These are phyloP conservation scores for Thyatira batis DNA, from an alignment of 2,888 invertebrate genomes.

Conservation along the genomic window DNA sequence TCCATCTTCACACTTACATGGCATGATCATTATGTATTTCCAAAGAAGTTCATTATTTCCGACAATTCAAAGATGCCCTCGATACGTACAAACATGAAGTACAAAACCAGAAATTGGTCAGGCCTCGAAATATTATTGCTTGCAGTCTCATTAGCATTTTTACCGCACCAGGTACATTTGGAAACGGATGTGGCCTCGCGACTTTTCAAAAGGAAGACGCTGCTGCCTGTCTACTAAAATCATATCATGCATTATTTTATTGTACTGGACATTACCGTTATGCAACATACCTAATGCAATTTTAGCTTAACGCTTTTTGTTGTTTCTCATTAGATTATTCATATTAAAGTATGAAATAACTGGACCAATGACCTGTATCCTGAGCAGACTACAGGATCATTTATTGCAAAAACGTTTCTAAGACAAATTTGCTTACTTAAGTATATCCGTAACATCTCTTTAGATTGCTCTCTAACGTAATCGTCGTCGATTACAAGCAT, in stretches of 20 bases:
- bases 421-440: too few relatives aligned
- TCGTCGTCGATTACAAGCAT: too few relatives aligned
- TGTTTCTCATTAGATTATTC: too few relatives aligned
- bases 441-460: too few relatives aligned
- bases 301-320: too few relatives aligned
- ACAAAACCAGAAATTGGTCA: constrained; percentile 41
- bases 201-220: constrained; percentile 29
- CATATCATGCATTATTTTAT: not conserved
- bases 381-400: too few relatives aligned
- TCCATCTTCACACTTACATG: too few relatives aligned
- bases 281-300: too few relatives aligned
- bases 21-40: not conserved
- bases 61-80: constrained; percentile 23
- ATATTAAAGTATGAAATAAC: too few relatives aligned
- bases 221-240: not conserved
- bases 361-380: too few relatives aligned
- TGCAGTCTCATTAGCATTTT: constrained; percentile 47
- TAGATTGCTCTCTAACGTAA: too few relatives aligned
- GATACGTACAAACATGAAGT: constrained; percentile 18
- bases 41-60: not conserved
- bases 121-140: constrained; percentile 40
- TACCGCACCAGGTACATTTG: constrained; percentile 33
- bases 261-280: not conserved
- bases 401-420: too few relatives aligned
- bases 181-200: constrained; percentile 43